Evolutionary conservation across 1,140 invertebrate genomes (phyloP).

Genomic region (Cydia splendana): DNA sequence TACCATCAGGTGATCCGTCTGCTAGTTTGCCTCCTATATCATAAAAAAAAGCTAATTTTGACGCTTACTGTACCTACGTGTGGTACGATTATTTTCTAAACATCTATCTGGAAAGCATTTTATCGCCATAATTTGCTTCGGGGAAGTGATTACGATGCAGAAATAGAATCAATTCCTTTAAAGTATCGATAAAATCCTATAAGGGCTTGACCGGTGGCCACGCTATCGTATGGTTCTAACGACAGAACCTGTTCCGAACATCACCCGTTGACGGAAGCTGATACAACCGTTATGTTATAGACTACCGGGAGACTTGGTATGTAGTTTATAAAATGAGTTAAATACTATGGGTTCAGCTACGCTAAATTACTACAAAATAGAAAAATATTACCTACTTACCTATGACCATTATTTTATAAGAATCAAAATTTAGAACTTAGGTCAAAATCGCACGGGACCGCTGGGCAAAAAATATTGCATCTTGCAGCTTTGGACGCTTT

Average conservation of each 20-base stretch:
- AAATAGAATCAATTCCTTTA: background rate
- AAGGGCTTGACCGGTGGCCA: background rate
- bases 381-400: no score
- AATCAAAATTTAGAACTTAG: no score
- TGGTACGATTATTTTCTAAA: background rate
- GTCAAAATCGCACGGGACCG: no score
- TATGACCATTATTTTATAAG: no score
- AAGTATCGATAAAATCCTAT: constrained; percentile 14
- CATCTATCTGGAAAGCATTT: background rate
- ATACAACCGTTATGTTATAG: constrained; percentile 19
- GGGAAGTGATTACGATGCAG: background rate
- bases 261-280: constrained; percentile 17
- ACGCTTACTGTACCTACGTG: background rate
- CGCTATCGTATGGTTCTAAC: background rate
- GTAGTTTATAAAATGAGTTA: no score
- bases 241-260: constrained; percentile 13
- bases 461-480: no score
- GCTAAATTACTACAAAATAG: no score
- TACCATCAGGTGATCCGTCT: no score
- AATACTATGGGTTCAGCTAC: no score
- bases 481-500: background rate
- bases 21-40: no score
- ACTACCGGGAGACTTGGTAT: background rate
- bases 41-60: no score
- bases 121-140: constrained; percentile 5